Conservation (phyloP, 1,140 invertebrate species). For the Probaryconus sp. region DNA sequence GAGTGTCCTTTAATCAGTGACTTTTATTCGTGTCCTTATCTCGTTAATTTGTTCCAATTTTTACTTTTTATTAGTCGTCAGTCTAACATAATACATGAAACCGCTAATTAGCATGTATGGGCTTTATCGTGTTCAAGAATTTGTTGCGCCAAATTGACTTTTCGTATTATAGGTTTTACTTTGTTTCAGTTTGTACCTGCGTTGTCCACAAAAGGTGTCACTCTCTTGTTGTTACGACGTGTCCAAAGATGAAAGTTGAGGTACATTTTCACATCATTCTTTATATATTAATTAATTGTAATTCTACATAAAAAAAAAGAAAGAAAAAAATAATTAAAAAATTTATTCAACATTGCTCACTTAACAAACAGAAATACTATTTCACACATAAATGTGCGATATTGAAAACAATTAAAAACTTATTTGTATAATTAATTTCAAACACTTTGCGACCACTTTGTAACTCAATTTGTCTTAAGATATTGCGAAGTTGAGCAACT, state of each 20-base stretch:
- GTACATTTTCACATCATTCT: constrained; percentile 79
- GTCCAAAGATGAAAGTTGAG: constrained; percentile 96
- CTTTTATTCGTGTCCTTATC: too few relatives aligned
- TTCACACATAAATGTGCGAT: too few relatives aligned
- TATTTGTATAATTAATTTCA: neutral
- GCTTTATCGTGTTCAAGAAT: constrained; percentile 34
- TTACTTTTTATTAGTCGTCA: constrained; percentile 22
- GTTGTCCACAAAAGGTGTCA: constrained; percentile 99
- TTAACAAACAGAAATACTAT: too few relatives aligned
- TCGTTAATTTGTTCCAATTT: too few relatives aligned
- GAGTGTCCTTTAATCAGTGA: too few relatives aligned
- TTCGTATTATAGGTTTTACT: constrained; percentile 24
- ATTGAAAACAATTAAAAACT: neutral
- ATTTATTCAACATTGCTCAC: too few relatives aligned
- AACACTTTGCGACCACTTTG: neutral
- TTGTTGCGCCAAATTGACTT: constrained; percentile 10
- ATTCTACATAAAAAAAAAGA: too few relatives aligned
- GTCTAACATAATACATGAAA: constrained; percentile 28
- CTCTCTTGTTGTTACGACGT: constrained; percentile 94
- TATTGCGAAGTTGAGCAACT: neutral
- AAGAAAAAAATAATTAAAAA: too few relatives aligned
- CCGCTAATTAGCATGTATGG: constrained; percentile 49
- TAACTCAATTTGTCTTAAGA: constrained; percentile 17
- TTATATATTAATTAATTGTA: too few relatives aligned
- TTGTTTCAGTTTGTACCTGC: constrained; percentile 94